Conservation (phyloP, 2,797 vertebrate genomes). For the Hephaestus fuliginosus region DNA sequence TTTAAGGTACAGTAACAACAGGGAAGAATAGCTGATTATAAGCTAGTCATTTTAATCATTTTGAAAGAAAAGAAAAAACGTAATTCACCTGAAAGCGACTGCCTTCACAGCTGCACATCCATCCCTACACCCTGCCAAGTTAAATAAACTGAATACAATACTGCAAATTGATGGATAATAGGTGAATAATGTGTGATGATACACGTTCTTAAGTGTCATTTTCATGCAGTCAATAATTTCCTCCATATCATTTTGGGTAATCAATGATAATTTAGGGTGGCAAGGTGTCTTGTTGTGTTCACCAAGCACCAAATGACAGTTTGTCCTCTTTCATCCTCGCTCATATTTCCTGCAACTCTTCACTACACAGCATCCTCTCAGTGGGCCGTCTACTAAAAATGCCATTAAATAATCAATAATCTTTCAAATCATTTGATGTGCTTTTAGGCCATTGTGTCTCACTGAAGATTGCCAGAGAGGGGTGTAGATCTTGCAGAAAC, state of each 20-base stretch:
- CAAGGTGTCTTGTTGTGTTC: slow-evolving; percentile 62
- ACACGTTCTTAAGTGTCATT: slow-evolving; percentile 48
- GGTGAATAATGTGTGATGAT: slow-evolving; percentile 54
- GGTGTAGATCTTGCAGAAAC: neutral
- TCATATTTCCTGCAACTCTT: slow-evolving; percentile 34
- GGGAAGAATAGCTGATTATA: neutral
- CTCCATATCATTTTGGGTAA: slow-evolving; percentile 52
- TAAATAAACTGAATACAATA: slow-evolving; percentile 50
- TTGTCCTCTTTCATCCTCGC: slow-evolving; percentile 56
- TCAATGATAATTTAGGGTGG: slow-evolving; percentile 61
- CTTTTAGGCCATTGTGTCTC: slow-evolving; percentile 16
- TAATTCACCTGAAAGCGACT: neutral
- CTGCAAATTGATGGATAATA: slow-evolving; percentile 56
- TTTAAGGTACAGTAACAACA: neutral
- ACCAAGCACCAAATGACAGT: slow-evolving; percentile 37
- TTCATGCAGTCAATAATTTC: slow-evolving; percentile 62
- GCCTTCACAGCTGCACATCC: neutral
- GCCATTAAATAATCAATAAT: slow-evolving; percentile 61
- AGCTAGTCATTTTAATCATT: neutral
- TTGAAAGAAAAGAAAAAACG: slow-evolving; percentile 47
- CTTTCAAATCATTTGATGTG: slow-evolving; percentile 29
- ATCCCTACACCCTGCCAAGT: slow-evolving; percentile 26
- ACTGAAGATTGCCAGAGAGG: neutral
- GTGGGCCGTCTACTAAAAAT: slow-evolving; percentile 37
- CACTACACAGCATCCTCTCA: slow-evolving; percentile 12